A percentile compares a stretch with the other conserved stretches of the same genome.
These are phyloP conservation scores for Teleogryllus oceanicus DNA, from an alignment of 2,888 invertebrate species.

Conservation along the genomic window DNA sequence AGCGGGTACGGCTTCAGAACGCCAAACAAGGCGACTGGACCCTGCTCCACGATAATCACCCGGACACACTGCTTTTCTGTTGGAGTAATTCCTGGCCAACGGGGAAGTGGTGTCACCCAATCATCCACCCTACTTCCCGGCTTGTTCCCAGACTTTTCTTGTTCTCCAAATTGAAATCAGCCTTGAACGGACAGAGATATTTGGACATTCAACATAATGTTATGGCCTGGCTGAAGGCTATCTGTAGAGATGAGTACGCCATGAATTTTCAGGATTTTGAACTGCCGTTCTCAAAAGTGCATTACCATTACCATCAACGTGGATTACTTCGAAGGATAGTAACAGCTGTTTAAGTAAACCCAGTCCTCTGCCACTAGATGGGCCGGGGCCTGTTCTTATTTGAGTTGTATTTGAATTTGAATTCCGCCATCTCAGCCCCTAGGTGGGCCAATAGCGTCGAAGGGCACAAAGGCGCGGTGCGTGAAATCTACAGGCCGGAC, in stretches of 20 bases:
- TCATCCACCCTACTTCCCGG: background rate
- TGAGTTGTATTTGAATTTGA: no score
- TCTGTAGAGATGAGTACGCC: background rate
- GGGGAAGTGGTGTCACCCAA: background rate
- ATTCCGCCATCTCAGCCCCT: no score
- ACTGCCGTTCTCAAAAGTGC: background rate
- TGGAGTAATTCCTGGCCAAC: background rate
- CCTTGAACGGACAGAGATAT: background rate
- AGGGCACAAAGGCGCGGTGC: no score
- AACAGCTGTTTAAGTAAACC: no score
- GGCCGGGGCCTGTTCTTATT: no score
- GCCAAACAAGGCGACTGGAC: background rate
- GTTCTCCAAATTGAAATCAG: background rate
- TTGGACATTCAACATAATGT: background rate
- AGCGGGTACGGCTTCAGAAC: background rate
- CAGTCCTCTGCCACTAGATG: no score
- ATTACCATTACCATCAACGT: background rate
- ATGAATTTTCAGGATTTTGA: background rate
- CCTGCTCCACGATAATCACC: background rate
- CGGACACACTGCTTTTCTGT: background rate
- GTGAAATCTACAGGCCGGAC: no score
- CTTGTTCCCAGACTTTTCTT: background rate
- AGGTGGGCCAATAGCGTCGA: no score
- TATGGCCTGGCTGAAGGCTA: background rate
- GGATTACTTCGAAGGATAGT: no score